A percentile compares a stretch with the other conserved stretches of the same genome.
Evolutionary conservation across 1,140 invertebrate genomes (phyloP).

Genomic region (Drosophila pseudoananassae): DNA sequence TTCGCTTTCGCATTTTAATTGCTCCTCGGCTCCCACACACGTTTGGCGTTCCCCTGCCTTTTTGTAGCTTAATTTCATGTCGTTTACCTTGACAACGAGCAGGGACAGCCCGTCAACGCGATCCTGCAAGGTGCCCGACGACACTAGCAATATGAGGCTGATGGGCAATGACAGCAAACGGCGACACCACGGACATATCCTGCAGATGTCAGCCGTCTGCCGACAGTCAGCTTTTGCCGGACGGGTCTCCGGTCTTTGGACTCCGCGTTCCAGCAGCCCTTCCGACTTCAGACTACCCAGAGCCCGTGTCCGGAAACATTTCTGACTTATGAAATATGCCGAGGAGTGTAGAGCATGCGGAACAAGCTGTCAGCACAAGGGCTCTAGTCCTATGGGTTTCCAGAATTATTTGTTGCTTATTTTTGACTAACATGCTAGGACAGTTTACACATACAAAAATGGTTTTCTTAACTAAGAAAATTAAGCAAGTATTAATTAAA

Average conservation of each 20-base stretch:
- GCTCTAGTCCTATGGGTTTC: not conserved
- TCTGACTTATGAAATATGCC: slow-evolving; percentile 68
- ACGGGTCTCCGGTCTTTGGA: slow-evolving; percentile 22
- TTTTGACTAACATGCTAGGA: slow-evolving; percentile 7
- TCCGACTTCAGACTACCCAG: not conserved
- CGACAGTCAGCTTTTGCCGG: slow-evolving; percentile 61
- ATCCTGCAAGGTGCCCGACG: slow-evolving; percentile 4
- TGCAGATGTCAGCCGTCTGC: slow-evolving; percentile 62
- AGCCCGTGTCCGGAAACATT: slow-evolving; percentile 51
- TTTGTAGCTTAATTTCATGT: slow-evolving; percentile 44
- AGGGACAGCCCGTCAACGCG: slow-evolving; percentile 1
- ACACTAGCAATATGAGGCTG: slow-evolving; percentile 41
- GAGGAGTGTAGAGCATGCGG: slow-evolving; percentile 40
- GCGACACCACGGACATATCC: slow-evolving; percentile 60
- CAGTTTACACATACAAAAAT: not conserved
- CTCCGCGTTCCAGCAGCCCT: slow-evolving; percentile 1
- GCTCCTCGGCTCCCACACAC: slow-evolving; percentile 18
- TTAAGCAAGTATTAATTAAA: no score
- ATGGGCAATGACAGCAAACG: slow-evolving; percentile 67
- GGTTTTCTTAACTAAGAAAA: not conserved
- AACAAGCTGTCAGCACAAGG: slow-evolving; percentile 23
- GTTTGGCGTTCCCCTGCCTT: not conserved
- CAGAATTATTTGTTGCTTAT: slow-evolving; percentile 4
- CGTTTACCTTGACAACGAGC: slow-evolving; percentile 56
- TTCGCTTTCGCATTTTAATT: slow-evolving; percentile 60